phyloP scores from a whole-genome alignment of 2,888 invertebrate genomes.

The Drosophila mulleri region DNA sequence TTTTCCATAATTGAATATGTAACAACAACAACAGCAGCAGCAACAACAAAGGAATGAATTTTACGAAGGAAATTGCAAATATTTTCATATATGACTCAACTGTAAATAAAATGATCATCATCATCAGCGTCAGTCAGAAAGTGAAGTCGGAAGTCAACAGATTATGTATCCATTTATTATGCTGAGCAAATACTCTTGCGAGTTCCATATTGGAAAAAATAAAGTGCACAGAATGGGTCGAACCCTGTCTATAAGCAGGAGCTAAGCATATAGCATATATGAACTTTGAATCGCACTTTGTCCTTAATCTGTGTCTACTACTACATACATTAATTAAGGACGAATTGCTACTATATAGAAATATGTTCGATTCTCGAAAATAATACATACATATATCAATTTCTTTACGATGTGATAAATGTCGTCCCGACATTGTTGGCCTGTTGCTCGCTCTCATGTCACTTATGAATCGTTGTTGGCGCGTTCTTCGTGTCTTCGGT shows the following conservation, averaged over 20 bases:
- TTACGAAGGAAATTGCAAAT: slow-evolving; percentile 2
- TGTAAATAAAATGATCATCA: slow-evolving; percentile 7
- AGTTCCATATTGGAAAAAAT: too few relatives aligned
- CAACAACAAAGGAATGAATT: background rate
- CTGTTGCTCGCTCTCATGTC: slow-evolving; percentile 8
- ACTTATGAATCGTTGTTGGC: slow-evolving; percentile 24
- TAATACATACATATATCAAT: background rate
- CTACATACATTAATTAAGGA: too few relatives aligned
- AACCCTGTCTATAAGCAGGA: background rate
- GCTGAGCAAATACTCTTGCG: background rate
- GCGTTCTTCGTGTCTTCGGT: slow-evolving; percentile 45
- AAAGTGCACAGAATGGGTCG: background rate
- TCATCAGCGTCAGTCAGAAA: background rate
- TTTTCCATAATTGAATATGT: slow-evolving; percentile 24
- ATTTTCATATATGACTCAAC: slow-evolving; percentile 12
- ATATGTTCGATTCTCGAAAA: too few relatives aligned
- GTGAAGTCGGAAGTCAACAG: slow-evolving; percentile 1
- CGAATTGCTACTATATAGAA: too few relatives aligned
- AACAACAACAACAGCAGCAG: slow-evolving; percentile 8
- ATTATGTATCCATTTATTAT: background rate
- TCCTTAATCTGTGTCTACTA: too few relatives aligned
- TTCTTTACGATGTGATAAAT: background rate
- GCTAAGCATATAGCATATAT: background rate
- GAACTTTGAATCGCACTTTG: too few relatives aligned
- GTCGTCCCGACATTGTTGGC: background rate